Evolutionary conservation across 2,888 invertebrate genomes (phyloP).

Genomic region (Temnothorax rugatulus): DNA sequence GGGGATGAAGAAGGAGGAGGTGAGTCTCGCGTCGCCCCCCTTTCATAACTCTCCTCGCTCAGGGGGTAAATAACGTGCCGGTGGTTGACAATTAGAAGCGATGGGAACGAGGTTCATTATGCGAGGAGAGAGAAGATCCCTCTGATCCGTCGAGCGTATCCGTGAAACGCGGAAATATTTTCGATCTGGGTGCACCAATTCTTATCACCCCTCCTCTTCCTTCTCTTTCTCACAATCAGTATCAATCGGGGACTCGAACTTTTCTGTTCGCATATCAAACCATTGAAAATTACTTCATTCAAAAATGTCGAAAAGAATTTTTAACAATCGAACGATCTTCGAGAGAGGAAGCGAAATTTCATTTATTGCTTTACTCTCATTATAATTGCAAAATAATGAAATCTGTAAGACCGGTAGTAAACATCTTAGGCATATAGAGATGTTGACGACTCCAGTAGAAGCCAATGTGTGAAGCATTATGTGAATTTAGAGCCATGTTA

Average conservation of each 20-base stretch:
- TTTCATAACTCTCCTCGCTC: slow-evolving; percentile 79
- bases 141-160: slow-evolving; percentile 40
- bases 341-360: not conserved
- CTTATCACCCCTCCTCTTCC: not conserved
- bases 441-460: slow-evolving; percentile 28
- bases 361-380: not conserved
- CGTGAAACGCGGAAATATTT: slow-evolving; percentile 27
- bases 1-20: not conserved
- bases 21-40: slow-evolving; percentile 55
- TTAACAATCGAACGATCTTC: not conserved
- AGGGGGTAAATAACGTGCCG: slow-evolving; percentile 80
- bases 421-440: slow-evolving; percentile 18
- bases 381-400: not conserved
- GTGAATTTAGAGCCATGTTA: not conserved
- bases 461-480: not conserved
- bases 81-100: slow-evolving; percentile 75
- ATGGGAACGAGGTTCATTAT: slow-evolving; percentile 76
- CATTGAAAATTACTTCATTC: not conserved
- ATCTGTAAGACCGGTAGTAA: not conserved
- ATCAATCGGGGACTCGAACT: slow-evolving; percentile 7
- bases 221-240: too few relatives aligned
- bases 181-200: slow-evolving; percentile 22
- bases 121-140: slow-evolving; percentile 21
- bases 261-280: not conserved
- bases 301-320: not conserved